Conservation (phyloP, 92 coral and sea anemone species). For the Meandrina meandrites region DNA sequence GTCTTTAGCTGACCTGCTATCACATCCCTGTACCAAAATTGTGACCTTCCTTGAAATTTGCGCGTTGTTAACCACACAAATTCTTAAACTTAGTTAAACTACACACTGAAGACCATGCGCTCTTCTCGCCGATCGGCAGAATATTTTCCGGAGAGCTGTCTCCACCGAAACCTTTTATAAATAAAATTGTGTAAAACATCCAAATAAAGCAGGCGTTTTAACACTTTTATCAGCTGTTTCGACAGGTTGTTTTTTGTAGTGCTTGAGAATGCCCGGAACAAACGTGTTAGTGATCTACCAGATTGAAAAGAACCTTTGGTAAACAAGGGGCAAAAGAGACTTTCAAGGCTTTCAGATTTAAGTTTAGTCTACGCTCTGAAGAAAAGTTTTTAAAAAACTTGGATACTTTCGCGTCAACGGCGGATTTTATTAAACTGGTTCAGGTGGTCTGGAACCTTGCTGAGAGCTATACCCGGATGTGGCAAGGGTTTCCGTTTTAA, state of each 20-base stretch:
- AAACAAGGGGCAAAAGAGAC: conserved; percentile 1
- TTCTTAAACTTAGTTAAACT: not conserved
- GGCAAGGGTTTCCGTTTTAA: conserved; percentile 32
- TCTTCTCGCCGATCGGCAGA: not conserved
- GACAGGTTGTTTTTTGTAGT: conserved; percentile 30
- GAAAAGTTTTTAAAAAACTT: not conserved
- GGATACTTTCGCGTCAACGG: not conserved
- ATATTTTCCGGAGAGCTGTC: not conserved
- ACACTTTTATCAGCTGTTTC: conserved; percentile 39
- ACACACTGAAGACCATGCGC: not conserved
- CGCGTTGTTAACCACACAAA: not conserved
- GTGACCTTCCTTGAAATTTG: not conserved
- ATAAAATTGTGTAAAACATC: conserved; percentile 2
- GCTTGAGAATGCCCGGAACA: conserved; percentile 42
- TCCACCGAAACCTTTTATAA: not conserved
- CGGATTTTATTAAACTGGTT: not conserved
- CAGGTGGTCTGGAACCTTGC: conserved; percentile 25
- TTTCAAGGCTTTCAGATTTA: too few relatives aligned
- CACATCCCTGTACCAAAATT: not conserved
- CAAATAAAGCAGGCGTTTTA: conserved; percentile 17
- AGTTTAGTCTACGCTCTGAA: not conserved
- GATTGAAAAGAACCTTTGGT: conserved; percentile 10
- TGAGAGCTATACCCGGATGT: conserved; percentile 29
- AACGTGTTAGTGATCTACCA: conserved; percentile 1
- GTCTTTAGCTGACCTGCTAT: conserved; percentile 22